Evolutionary conservation across 2,888 invertebrate genomes (phyloP), one percentile per base, ranked within the genome.

Genomic region (Aethes cnicana): DNA sequence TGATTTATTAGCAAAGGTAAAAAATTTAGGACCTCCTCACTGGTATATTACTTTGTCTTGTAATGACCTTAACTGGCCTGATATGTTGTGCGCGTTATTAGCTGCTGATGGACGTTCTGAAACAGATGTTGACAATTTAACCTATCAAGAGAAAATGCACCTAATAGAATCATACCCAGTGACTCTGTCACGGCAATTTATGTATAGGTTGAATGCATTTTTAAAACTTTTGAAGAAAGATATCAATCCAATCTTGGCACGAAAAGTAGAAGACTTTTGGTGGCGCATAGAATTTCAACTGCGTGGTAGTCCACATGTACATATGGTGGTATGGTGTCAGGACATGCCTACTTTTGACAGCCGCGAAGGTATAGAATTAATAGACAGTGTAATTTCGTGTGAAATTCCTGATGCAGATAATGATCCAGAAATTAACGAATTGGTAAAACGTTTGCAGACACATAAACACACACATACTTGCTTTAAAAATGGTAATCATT

Each of bases 21-120:
- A 7, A 14, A 46, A 46, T 21, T 18, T 53, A 18, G 47, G 53
- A 1, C 43, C 44, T 8, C 32, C 50, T 7, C 41, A 42, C 8
- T 53, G 28, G 43, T 53, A 43, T 16, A 9, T 47, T 5, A 57
- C 43, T 59, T 63, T 55, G 11, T 59, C 32, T 21, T 56, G 55
- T 28, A 67, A 68, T 49, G 64, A 68, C 46, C 33, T 66, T 1
- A 54, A 64, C 46, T 68, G 63, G 66, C 25, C 39, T 16, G 64
- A 65, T 42, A 62, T 62, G 57, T 47, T 57, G 5, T 63, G 60
- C 50, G 66, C 58, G 20, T 53, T 63, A 4, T 54, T 68, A 4
- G 59, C 65, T 16, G 63, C 65, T 6, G 65, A 62, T 54, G 54
- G 56, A 26, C 35, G 55, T 14, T 46, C 53, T 2, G 33, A 55